Evolutionary conservation across 2,888 invertebrate species (phyloP), one percentile per base, ranked within the genome.

Genomic region (Temnothorax rugatulus): DNA sequence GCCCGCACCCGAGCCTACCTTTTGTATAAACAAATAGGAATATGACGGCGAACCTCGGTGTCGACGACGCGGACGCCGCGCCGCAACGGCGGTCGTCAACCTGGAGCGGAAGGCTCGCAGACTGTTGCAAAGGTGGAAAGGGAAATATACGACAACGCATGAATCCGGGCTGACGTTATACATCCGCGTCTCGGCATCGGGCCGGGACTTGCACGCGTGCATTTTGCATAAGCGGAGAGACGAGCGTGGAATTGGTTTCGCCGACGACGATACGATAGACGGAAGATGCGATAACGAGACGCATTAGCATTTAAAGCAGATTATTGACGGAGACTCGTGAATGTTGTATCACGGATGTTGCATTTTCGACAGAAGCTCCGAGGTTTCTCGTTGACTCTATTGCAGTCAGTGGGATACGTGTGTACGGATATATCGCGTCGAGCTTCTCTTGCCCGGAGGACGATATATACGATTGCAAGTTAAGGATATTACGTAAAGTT

Each of bases 181-280:
- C 57, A 54, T 77, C n/a, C 77, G 29, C 77, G 52, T 77, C n/a
- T 68, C 18, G 41, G 34, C 68, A 66, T 77, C 66, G 59, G 9
- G 38, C 38, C 38, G 83, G 66, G 66, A 64, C 54, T 38, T 47
- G 82, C 82, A 76, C 57, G 63, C 66, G 77, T 83, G 68, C 77
- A 83, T 83, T 76, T 83, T 83, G 77, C 76, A 83, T 83, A 68
- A 83, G 68, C 54, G 44, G 41, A 68, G 66, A 66, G 76, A 76
- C 61, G 74, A 74, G 57, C 83, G 64, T 11, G 63, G 75, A 75
- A 74, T 82, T 82, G 61, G 81, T 59, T 63, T 73, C 41, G 54
- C 54, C 74, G n/a, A n/a, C 59, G 74, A 59, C 34, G 75, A 75
- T 63, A 63, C 69, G 69, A 54, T 50, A 50, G 66, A 29, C 41